Evolutionary conservation across 2,113 vertebrate species (phyloP).

Genomic region (Percina caprodes): DNA sequence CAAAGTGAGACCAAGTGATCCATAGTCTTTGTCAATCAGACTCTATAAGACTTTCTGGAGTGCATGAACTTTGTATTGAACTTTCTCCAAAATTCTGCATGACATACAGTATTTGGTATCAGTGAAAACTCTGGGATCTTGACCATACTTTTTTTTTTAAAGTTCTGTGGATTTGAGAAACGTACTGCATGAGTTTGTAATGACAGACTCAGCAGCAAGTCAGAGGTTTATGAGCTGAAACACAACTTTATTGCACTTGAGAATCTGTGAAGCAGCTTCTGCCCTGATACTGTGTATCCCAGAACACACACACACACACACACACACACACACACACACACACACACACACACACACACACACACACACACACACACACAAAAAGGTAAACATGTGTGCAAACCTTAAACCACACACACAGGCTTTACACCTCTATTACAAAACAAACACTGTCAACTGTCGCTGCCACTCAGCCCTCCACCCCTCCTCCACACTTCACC

Average conservation of each 20-base stretch:
- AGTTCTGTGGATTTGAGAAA: conserved; percentile 2
- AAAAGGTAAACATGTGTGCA: conserved; percentile 49
- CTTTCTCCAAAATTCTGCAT: neutral
- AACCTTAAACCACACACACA: conserved; percentile 32
- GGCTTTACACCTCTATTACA: conserved; percentile 56
- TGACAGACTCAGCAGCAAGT: neutral
- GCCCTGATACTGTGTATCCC: conserved; percentile 10
- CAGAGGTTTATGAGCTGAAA: neutral
- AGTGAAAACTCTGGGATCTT: neutral
- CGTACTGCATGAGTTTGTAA: neutral
- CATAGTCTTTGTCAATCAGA: neutral
- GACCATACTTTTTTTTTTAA: neutral
- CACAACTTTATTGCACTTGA: neutral
- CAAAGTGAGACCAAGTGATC: neutral
- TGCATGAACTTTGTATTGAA: neutral
- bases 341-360: conserved; percentile 27
- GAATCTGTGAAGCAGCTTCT: neutral
- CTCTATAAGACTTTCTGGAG: conserved; percentile 13
- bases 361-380: conserved; percentile 14
- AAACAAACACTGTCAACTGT: conserved; percentile 78
- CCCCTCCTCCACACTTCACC: conserved; percentile 24
- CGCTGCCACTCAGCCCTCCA: conserved; percentile 63
- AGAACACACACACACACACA: conserved; percentile 21
- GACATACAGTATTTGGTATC: neutral
- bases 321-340: conserved; percentile 28